Evolutionary conservation across 1,140 invertebrate species (phyloP).

Genomic region (Papilio glaucus): DNA sequence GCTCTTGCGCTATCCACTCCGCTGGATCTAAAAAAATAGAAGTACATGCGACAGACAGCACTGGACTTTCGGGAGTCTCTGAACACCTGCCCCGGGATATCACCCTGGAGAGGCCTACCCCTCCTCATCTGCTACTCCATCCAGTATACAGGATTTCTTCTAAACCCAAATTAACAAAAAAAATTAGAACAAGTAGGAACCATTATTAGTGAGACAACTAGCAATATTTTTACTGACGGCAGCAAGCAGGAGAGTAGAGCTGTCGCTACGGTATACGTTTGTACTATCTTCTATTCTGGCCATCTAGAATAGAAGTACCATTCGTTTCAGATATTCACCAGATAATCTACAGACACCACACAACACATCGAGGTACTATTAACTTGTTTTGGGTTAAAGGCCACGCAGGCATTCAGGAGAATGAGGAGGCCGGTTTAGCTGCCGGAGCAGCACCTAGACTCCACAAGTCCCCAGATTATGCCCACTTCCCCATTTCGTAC

Average conservation of each 20-base stretch:
- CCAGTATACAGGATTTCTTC: not conserved
- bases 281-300: not conserved
- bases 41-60: not conserved
- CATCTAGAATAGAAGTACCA: not conserved
- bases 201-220: not conserved
- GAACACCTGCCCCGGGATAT: not conserved
- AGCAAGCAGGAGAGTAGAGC: not conserved
- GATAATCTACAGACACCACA: not conserved
- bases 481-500: slow-evolving; percentile 8
- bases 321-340: slow-evolving; percentile 4
- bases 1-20: not conserved
- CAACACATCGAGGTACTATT: not conserved
- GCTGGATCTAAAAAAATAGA: not conserved
- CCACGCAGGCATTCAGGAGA: not conserved
- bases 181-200: not conserved
- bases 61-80: not conserved
- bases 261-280: not conserved
- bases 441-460: not conserved
- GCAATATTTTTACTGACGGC: not conserved
- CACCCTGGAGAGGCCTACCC: not conserved
- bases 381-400: slow-evolving; percentile 26
- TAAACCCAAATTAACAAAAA: not conserved
- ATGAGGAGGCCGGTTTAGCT: slow-evolving; percentile 21
- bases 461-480: not conserved
- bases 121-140: not conserved